Conservation (phyloP, 92 coral and sea anemone species). For the Heteractis magnifica region DNA sequence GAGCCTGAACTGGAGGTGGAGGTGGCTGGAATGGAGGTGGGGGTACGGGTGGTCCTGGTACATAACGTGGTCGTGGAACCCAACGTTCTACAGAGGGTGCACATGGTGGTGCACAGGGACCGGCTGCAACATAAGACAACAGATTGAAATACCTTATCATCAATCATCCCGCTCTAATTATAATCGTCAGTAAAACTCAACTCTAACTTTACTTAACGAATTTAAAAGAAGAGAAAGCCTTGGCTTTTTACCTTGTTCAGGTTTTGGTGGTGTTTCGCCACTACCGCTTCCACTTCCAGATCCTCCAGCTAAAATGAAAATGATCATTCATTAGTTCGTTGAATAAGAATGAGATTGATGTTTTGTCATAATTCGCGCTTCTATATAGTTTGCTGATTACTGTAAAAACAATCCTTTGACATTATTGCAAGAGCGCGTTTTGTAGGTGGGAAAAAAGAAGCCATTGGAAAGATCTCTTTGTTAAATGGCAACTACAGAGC, state of each 20-base stretch:
- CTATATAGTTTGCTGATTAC: no score
- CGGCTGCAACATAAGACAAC: constrained; percentile 26
- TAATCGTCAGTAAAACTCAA: not conserved
- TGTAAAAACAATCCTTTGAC: no score
- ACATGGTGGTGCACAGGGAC: constrained; percentile 51
- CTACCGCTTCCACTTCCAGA: constrained; percentile 29
- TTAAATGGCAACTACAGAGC: no score
- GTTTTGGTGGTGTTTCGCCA: constrained; percentile 20
- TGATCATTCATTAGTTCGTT: not conserved
- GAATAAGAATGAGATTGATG: no score
- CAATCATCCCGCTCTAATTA: no score
- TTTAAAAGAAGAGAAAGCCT: not conserved
- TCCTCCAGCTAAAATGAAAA: constrained; percentile 3
- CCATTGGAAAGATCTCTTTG: no score
- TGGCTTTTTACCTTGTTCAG: constrained; percentile 13
- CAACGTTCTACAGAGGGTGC: constrained; percentile 74
- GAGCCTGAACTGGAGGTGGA: constrained; percentile 44
- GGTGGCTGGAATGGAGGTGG: constrained; percentile 88
- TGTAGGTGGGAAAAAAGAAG: no score
- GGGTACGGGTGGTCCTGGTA: constrained; percentile 85
- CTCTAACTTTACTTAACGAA: not conserved
- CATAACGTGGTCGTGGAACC: constrained; percentile 84
- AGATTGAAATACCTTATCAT: not conserved
- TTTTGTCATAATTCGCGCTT: no score
- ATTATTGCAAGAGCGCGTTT: no score